Evolutionary conservation across 1,140 invertebrate species (phyloP), one percentile per base, ranked within the genome.

Genomic region (Glossosoma conforme): DNA sequence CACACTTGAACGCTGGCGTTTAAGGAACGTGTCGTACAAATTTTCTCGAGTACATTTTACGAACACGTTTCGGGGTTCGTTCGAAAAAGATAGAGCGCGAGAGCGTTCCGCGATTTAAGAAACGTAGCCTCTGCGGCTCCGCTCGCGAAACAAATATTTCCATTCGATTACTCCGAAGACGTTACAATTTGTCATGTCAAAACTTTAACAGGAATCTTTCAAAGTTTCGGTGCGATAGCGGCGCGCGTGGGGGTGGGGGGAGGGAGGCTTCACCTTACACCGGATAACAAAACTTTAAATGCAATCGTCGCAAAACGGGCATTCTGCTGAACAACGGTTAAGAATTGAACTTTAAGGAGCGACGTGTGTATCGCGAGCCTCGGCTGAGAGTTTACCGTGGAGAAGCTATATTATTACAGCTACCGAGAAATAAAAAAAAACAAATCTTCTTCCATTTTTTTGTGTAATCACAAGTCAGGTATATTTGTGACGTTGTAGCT

Each of bases 161-260:
- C 54, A 52, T 57, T 52, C 54, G 54, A 52, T 52, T 52, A 50
- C 54, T 44, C 49, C 45, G 54, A 52, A 52, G 54, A 52, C 48
- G 54, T 57, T 57, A 57, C 54, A 57, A 57, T 57, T 57, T 57
- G 54, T 57, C 54, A 57, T 57, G 54, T 57, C 54, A 45, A 57
- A 57, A 57, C 44, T 57, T 57, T 51, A 18, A 21, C 19, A 28
- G 40, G 30, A 50, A 36, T 50, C 48, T 51, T 44, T 43, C n/a
- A 30, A 46, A 43, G 43, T 50, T 38, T 47, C 20, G 24, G 30
- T 17, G 1, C 19, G 22, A 21, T 21, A 48, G 45, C 36, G 13
- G 15, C 36, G 18, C 44, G n/a, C 30, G 30, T 18, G 20, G 33
- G 45, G 20, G 36, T 28, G 35, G 13, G 18, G 22, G 37, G 51